phyloP scores from a whole-genome alignment of 2,797 vertebrate genomes.

The Lophotriccus pileatus region DNA sequence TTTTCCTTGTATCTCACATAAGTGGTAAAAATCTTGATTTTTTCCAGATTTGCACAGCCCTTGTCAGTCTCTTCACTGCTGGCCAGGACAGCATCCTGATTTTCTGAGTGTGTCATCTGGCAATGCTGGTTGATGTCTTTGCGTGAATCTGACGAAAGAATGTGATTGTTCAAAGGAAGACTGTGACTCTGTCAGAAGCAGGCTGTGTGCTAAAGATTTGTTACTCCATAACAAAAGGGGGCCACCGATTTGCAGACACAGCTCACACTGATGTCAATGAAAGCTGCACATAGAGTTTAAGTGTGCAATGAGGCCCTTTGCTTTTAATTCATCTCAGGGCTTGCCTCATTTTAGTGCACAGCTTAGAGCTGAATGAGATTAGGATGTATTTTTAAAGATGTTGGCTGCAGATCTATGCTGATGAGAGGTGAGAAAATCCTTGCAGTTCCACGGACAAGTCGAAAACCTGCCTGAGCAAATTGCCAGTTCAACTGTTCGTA shows the following conservation, averaged over 20 bases:
- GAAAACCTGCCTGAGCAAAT: conserved; percentile 51
- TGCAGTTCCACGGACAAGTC: conserved; percentile 36
- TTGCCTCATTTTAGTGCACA: neutral
- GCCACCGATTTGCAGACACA: conserved; percentile 21
- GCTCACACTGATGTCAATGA: neutral
- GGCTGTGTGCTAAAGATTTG: conserved; percentile 31
- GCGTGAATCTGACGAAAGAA: neutral
- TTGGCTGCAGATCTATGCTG: neutral
- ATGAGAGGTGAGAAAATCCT: conserved; percentile 49
- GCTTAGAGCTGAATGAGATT: neutral
- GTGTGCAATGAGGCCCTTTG: neutral
- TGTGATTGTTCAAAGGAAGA: conserved; percentile 16
- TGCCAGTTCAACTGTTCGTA: conserved; percentile 40
- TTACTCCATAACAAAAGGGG: conserved; percentile 12
- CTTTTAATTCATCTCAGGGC: conserved; percentile 1
- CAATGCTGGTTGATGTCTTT: neutral
- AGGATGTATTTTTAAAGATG: conserved; percentile 45
- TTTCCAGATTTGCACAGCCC: neutral
- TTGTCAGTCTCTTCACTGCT: neutral
- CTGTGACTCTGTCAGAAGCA: conserved; percentile 3
- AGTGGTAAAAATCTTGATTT: neutral
- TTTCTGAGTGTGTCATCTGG: neutral
- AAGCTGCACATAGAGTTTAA: neutral
- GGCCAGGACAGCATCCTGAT: neutral
- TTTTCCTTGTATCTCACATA: neutral